phyloP scores from a whole-genome alignment of 2,797 vertebrate genomes.

The Otus scops region DNA sequence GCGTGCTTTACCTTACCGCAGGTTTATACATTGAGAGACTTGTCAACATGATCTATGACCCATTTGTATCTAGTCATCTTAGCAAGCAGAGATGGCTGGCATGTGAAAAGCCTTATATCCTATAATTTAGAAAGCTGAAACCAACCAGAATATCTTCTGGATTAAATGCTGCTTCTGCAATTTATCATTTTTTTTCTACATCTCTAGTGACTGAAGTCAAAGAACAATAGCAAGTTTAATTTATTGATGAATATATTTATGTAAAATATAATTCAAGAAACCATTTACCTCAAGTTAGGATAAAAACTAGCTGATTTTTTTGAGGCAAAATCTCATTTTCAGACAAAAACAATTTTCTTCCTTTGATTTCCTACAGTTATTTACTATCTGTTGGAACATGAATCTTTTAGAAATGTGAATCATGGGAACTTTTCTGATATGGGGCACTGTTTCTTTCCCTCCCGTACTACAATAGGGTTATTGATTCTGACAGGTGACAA shows the following conservation, averaged over 20 bases:
- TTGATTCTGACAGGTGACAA: not conserved
- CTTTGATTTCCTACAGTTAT: not conserved
- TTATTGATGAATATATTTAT: not conserved
- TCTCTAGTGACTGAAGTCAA: not conserved
- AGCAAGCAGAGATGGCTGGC: not conserved
- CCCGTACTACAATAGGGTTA: not conserved
- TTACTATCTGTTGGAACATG: not conserved
- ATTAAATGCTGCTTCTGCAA: not conserved
- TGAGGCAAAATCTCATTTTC: not conserved
- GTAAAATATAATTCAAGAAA: not conserved
- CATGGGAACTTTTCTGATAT: not conserved
- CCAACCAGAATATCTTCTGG: not conserved
- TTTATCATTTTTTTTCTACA: not conserved
- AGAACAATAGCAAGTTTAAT: not conserved
- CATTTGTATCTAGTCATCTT: no score
- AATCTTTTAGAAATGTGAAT: not conserved
- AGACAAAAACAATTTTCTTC: not conserved
- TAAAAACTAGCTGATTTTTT: not conserved
- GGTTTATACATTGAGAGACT: not conserved
- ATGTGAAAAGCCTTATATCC: accelerated
- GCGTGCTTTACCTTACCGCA: not conserved
- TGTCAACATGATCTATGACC: not conserved
- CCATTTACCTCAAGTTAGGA: not conserved
- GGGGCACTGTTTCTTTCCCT: not conserved
- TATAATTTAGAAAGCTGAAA: not conserved